A percentile compares a stretch with the other conserved stretches of the same genome.
phyloP scores from a whole-genome alignment of 2,797 vertebrate genomes.

The Neopelma chrysocephalum region DNA sequence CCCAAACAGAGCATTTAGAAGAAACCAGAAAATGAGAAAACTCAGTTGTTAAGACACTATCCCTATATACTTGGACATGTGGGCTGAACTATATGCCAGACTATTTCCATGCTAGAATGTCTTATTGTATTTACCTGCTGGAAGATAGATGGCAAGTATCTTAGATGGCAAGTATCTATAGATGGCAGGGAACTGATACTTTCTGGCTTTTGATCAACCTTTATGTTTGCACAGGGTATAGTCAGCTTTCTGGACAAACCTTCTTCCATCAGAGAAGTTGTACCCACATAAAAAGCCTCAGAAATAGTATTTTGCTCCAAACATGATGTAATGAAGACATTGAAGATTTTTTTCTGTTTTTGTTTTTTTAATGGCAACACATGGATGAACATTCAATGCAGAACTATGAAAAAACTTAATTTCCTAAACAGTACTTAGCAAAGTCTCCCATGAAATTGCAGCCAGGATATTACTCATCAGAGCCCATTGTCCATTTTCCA shows the following conservation, averaged over 20 bases:
- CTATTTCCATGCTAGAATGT: background rate
- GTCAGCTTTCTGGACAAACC: background rate
- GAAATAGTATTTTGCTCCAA: background rate
- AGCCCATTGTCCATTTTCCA: constrained; percentile 10
- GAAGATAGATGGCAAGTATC: background rate
- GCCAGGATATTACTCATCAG: constrained; percentile 10
- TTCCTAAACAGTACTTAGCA: background rate
- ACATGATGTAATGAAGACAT: background rate
- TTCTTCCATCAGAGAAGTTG: background rate
- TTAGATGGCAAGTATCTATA: background rate
- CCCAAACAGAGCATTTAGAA: background rate
- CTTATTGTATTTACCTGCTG: background rate
- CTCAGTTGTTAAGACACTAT: background rate
- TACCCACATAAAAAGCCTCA: background rate
- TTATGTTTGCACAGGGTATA: background rate
- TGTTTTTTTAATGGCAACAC: background rate
- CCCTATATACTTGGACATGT: background rate
- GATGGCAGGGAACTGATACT: background rate
- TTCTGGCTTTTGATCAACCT: background rate
- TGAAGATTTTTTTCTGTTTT: background rate
- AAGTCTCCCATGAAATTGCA: background rate
- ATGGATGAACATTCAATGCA: background rate
- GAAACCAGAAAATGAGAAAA: background rate
- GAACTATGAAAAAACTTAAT: background rate
- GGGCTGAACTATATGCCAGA: background rate